Percentiles rank a stretch among this genome's conserved stretches.
Evolutionary conservation across 2,888 invertebrate genomes (phyloP).

Genomic region (Sphecodes monilicornis): DNA sequence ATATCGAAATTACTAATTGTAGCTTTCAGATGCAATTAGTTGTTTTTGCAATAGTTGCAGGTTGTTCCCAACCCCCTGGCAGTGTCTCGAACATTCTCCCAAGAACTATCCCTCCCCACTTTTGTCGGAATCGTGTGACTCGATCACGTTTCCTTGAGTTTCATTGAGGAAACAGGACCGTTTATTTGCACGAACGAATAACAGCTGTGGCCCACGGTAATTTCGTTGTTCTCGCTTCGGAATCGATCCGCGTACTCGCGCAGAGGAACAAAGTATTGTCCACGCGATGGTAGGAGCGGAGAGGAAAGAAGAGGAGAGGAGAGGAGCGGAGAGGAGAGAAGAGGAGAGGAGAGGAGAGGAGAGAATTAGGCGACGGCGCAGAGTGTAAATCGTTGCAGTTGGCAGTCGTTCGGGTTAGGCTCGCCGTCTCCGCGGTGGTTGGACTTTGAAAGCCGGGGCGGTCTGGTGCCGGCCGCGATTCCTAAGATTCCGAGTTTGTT

Average conservation of each 20-base stretch:
- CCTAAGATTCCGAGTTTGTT: not conserved
- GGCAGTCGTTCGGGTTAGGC: conserved; percentile 24
- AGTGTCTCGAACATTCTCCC: not conserved
- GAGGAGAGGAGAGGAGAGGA: not conserved
- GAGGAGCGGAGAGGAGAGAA: no score
- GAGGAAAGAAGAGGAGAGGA: no score
- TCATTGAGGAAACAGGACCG: not conserved
- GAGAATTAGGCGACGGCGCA: conserved; percentile 42
- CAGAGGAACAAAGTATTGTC: not conserved
- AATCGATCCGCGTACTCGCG: conserved; percentile 45
- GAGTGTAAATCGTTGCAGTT: conserved; percentile 5
- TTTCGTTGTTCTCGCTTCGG: conserved; percentile 30
- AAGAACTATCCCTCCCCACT: no score
- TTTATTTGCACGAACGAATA: not conserved
- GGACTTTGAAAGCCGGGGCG: conserved; percentile 26
- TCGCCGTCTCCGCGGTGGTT: not conserved
- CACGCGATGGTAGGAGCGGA: not conserved
- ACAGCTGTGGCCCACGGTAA: not conserved
- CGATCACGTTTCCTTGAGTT: not conserved
- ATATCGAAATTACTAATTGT: not conserved
- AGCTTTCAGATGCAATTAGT: not conserved
- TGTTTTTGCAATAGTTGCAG: not conserved
- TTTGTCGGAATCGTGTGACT: no score
- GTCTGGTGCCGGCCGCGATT: conserved; percentile 23
- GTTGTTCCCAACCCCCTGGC: not conserved